These are phyloP conservation scores for Melinaea marsaeus DNA, from an alignment of 2,888 invertebrate genomes.

Conservation along the genomic window DNA sequence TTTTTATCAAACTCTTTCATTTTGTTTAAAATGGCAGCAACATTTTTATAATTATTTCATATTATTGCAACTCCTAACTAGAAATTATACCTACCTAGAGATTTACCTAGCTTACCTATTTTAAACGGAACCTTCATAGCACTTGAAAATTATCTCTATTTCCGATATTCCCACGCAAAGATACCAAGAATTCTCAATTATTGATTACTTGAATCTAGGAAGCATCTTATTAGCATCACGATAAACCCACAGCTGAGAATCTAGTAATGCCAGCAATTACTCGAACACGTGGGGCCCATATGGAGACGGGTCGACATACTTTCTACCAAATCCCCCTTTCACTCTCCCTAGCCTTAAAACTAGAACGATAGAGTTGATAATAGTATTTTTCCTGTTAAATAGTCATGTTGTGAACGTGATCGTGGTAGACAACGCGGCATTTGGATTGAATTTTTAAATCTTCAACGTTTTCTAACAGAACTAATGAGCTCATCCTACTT, in stretches of 20 bases:
- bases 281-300: slow-evolving; percentile 28
- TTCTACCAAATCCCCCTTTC: slow-evolving; percentile 21
- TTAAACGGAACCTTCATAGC: too few species aligned
- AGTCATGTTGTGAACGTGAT: not conserved
- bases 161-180: slow-evolving; percentile 1
- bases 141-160: too few species aligned
- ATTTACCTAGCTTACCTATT: too few species aligned
- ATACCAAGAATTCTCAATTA: not conserved
- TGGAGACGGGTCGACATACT: slow-evolving; percentile 30
- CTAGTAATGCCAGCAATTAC: slow-evolving; percentile 15
- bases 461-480: not conserved
- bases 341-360: slow-evolving; percentile 2
- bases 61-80: not conserved
- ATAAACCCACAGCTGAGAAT: slow-evolving; percentile 20
- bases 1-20: too few species aligned
- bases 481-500: slow-evolving; percentile 4
- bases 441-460: slow-evolving; percentile 15
- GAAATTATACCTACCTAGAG: too few species aligned
- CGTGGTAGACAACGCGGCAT: slow-evolving; percentile 30
- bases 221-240: slow-evolving; percentile 17
- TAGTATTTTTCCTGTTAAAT: not conserved
- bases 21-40: not conserved
- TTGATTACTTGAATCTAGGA: slow-evolving; percentile 4
- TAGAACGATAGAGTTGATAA: slow-evolving; percentile 7
- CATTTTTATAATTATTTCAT: not conserved